Evolutionary conservation across 2,113 vertebrate genomes (phyloP).

Genomic region (Brachirus orientalis): DNA sequence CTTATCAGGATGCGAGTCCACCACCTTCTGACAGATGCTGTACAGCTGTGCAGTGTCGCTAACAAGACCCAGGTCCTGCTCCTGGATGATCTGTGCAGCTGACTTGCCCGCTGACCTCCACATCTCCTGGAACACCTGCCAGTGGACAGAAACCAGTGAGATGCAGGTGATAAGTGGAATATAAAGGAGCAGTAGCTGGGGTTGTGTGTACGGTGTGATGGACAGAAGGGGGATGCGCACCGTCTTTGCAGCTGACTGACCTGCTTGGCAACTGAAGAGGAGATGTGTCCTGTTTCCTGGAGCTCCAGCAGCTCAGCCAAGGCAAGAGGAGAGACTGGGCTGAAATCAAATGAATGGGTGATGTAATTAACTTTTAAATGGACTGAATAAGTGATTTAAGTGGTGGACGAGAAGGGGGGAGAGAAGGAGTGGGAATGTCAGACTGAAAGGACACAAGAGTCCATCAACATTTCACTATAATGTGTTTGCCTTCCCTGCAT

Average conservation of each 20-base stretch:
- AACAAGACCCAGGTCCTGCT: constrained; percentile 87
- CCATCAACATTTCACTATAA: constrained; percentile 17
- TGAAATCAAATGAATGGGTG: constrained; percentile 60
- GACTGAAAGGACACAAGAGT: constrained; percentile 15
- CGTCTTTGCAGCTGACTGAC: constrained; percentile 75
- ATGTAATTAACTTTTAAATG: constrained; percentile 42
- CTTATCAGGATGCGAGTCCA: constrained; percentile 86
- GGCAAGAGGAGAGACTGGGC: constrained; percentile 83
- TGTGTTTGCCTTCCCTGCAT: constrained; percentile 17
- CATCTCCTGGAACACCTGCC: constrained; percentile 84
- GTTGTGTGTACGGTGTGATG: constrained; percentile 1
- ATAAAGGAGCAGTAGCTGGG: neutral
- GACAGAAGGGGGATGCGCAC: constrained; percentile 9
- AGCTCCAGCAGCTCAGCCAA: constrained; percentile 91
- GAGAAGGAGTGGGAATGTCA: constrained; percentile 13
- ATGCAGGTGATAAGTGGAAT: constrained; percentile 15
- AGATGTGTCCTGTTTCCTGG: constrained; percentile 86
- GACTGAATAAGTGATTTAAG: constrained; percentile 36
- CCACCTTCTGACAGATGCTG: constrained; percentile 86
- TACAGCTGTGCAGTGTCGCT: constrained; percentile 83
- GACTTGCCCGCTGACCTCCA: constrained; percentile 86
- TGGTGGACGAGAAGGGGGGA: constrained; percentile 6
- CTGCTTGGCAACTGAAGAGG: constrained; percentile 88
- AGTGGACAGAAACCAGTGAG: neutral
- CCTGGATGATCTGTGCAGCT: constrained; percentile 85